phyloP scores from a whole-genome alignment of 2,888 invertebrate genomes.

The Sicus ferrugineus region DNA sequence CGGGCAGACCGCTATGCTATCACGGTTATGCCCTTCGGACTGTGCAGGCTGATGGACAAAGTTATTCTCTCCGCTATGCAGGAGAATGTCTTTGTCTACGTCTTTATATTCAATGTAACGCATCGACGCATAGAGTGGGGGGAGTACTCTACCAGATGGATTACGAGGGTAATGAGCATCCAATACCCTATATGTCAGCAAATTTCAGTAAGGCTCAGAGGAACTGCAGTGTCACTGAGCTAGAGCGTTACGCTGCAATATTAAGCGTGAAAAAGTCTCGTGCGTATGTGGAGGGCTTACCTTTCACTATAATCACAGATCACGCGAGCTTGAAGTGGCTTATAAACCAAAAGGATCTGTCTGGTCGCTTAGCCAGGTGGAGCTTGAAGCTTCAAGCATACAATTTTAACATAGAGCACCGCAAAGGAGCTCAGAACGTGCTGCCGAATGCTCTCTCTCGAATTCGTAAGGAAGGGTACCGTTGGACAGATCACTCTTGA shows the following conservation, averaged over 20 bases:
- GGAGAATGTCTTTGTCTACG: too few relatives aligned
- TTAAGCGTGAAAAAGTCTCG: slow-evolving; percentile 45
- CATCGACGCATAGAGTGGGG: too few relatives aligned
- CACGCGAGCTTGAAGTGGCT: slow-evolving; percentile 44
- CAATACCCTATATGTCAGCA: slow-evolving; percentile 26
- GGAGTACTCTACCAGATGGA: too few relatives aligned
- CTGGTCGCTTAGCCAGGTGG: too few relatives aligned
- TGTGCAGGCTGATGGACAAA: background rate
- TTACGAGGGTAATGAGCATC: slow-evolving; percentile 22
- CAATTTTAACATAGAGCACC: too few relatives aligned
- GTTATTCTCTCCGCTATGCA: background rate
- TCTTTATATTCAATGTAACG: too few relatives aligned
- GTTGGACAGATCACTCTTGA: slow-evolving; percentile 4
- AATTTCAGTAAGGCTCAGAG: slow-evolving; percentile 34
- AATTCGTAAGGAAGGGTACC: slow-evolving; percentile 26
- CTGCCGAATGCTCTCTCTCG: slow-evolving; percentile 32
- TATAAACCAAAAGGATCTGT: too few relatives aligned
- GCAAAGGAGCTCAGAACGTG: slow-evolving; percentile 15
- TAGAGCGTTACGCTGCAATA: too few relatives aligned
- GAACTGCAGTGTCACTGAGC: slow-evolving; percentile 32
- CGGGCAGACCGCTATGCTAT: slow-evolving; percentile 11
- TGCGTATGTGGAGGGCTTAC: background rate
- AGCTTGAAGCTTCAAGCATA: background rate
- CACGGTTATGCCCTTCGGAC: background rate
- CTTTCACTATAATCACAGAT: too few relatives aligned